A percentile compares a stretch with the other conserved stretches of the same genome.
phyloP scores from a whole-genome alignment of 2,113 vertebrate genomes.

The Sinocyclocheilus grahami region DNA sequence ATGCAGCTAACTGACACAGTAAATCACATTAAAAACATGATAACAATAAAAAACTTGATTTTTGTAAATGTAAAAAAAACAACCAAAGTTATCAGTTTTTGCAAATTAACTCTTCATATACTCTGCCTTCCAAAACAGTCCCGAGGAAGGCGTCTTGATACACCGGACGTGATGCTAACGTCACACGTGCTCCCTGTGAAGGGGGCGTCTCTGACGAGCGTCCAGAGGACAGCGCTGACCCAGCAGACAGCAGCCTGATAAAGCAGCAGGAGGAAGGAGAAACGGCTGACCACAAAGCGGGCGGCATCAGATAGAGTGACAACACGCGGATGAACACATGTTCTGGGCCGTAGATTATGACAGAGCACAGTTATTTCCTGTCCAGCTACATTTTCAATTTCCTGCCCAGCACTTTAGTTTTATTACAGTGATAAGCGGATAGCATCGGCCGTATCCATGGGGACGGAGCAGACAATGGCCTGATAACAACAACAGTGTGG shows the following conservation, averaged over 20 bases:
- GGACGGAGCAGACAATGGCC: slow-evolving; percentile 61
- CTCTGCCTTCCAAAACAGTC: too few relatives aligned
- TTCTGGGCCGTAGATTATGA: slow-evolving; percentile 95
- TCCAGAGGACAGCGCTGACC: slow-evolving; percentile 42
- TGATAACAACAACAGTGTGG: slow-evolving; percentile 50
- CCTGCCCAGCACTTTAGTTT: slow-evolving; percentile 88
- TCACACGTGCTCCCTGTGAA: not conserved
- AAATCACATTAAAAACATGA: too few relatives aligned
- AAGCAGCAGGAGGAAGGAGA: slow-evolving; percentile 42
- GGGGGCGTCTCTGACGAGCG: not conserved
- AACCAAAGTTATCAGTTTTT: too few relatives aligned
- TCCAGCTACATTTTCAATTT: slow-evolving; percentile 98
- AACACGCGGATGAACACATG: slow-evolving; percentile 86
- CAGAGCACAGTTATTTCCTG: slow-evolving; percentile 98
- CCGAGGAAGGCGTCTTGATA: not conserved
- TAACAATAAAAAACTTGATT: too few relatives aligned
- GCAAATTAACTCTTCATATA: too few relatives aligned
- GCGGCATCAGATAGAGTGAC: slow-evolving; percentile 84
- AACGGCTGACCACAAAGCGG: slow-evolving; percentile 65
- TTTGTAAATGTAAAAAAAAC: too few relatives aligned
- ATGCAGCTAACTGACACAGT: too few relatives aligned
- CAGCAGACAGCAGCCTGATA: slow-evolving; percentile 31
- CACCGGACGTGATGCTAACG: not conserved
- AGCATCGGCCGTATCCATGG: slow-evolving; percentile 81
- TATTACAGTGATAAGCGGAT: slow-evolving; percentile 79